Percentiles rank a stretch among this genome's conserved stretches.
Conservation (phyloP, 92 coral and sea anemone genomes). For the Porites lobata region DNA sequence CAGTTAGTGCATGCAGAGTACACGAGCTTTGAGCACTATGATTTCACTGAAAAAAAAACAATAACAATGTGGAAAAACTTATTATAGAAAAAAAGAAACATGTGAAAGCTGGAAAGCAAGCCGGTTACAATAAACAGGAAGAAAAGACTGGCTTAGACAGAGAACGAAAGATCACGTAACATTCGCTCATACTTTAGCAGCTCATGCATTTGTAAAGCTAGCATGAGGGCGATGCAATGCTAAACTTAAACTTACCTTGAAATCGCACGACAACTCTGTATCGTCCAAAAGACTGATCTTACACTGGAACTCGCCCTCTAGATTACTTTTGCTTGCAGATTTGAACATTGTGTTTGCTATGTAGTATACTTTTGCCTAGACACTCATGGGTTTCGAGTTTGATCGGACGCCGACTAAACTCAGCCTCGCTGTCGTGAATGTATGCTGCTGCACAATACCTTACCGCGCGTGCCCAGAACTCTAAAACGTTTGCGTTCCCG, state of each 20-base stretch:
- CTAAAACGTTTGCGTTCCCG: constrained; percentile 15
- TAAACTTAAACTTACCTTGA: constrained; percentile 80
- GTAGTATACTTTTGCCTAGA: neutral
- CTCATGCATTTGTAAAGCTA: neutral
- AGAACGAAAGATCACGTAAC: constrained; percentile 3
- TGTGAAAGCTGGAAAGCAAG: neutral
- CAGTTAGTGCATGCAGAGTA: neutral
- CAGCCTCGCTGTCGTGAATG: constrained; percentile 39
- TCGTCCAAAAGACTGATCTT: constrained; percentile 97
- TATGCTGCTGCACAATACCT: neutral
- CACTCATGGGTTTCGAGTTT: constrained; percentile 20
- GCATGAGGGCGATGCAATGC: neutral
- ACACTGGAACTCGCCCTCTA: constrained; percentile 95
- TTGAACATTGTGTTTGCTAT: constrained; percentile 71
- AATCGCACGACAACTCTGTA: constrained; percentile 98
- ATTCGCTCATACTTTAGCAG: neutral
- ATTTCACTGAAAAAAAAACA: constrained; percentile 11
- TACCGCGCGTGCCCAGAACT: constrained; percentile 33
- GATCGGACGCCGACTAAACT: constrained; percentile 47
- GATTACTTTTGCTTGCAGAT: constrained; percentile 84
- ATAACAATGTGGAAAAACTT: neutral
- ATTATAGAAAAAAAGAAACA: neutral
- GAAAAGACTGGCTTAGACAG: neutral
- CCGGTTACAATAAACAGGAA: neutral
- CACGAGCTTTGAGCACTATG: neutral